Evolutionary conservation across 2,888 invertebrate genomes (phyloP).

Genomic region (Heteropelma amictum): DNA sequence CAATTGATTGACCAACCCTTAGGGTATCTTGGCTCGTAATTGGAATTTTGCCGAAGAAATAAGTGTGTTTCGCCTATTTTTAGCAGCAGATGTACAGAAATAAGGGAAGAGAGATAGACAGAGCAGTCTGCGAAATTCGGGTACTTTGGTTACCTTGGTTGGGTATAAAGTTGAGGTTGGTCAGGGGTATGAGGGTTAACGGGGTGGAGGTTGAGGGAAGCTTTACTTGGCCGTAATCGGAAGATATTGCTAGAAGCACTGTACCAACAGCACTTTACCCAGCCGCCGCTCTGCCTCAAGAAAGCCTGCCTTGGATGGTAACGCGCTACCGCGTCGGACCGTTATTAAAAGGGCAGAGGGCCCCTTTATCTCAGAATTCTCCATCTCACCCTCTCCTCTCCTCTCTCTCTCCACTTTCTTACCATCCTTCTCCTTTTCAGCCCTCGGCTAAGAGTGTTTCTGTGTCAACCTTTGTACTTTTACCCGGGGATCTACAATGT

Average conservation of each 20-base stretch:
- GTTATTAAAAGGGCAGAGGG: conserved; percentile 75
- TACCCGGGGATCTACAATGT: conserved; percentile 71
- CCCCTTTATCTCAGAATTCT: conserved; percentile 67
- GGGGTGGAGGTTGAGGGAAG: conserved; percentile 64
- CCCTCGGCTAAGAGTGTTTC: conserved; percentile 74
- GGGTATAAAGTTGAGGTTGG: conserved; percentile 54
- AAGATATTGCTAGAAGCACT: conserved; percentile 77
- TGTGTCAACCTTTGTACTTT: conserved; percentile 77
- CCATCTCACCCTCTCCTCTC: conserved; percentile 3
- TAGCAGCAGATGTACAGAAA: conserved; percentile 52
- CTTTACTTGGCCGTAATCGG: conserved; percentile 78
- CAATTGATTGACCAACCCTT: too few relatives aligned
- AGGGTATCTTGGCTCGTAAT: too few relatives aligned
- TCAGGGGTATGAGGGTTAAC: conserved; percentile 38
- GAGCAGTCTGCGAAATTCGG: conserved; percentile 39
- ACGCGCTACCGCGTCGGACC: conserved; percentile 68
- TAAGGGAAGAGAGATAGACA: neutral
- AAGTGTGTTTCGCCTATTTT: conserved; percentile 60
- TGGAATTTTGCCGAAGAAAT: conserved; percentile 69
- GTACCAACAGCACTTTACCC: conserved; percentile 76
- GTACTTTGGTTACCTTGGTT: conserved; percentile 51
- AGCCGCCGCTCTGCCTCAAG: conserved; percentile 70
- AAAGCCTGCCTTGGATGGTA: conserved; percentile 66
- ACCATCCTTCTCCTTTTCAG: conserved; percentile 62
- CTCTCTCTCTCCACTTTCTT: conserved; percentile 34